Evolutionary conservation across 2,797 vertebrate genomes (phyloP), one percentile per base, ranked within the genome.

Genomic region (Hyperoplus lanceolatus): DNA sequence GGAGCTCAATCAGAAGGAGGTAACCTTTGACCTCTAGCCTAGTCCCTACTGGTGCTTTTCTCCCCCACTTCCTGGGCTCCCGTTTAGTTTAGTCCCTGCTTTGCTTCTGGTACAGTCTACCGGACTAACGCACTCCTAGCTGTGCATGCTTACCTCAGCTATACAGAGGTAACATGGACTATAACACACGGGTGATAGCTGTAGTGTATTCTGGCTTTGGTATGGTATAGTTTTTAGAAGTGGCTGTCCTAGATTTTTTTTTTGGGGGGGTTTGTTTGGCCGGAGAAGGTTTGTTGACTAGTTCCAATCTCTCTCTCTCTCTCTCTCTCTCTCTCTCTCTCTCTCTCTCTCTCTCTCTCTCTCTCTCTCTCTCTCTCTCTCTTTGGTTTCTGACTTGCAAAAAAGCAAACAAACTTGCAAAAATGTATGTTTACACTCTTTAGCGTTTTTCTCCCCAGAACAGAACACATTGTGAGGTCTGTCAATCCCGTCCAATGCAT

Each of bases 1-100:
- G 95, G 95, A 96, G 92, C 95, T 96, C 92, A 86, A 91, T 92
- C 94, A 94, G 89, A 96, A 96, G 93, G 94, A 96, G 95, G 95
- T 96, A 96, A 94, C 86, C 90, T 87, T 82, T 85, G 87, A 92
- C 92, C 91, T 91, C 90, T 93, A 93, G 94, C 77, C 90, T 93
- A 92, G 90, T 89, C 74, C 67, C 83, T 85, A 81, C 83, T 88
- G 91, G 92, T 92, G 85, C 57, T 81, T 71, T 58, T 2, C 6
- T 6, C 48, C 59, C 50, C 8, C 74, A 51, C 41, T 29, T 29
- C 29, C 38, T 42, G 51, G 71, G 89, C 66, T 90, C 67, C 80
- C 48, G 70, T 87, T 55, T 75, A 75, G 84, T 70, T 55, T 75
- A 75, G 84, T 70, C 58, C 76, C 63, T 48, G 41, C 63, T 85